phyloP scores from a whole-genome alignment of 2,888 invertebrate species.

The Caenorhabditis sp. region DNA sequence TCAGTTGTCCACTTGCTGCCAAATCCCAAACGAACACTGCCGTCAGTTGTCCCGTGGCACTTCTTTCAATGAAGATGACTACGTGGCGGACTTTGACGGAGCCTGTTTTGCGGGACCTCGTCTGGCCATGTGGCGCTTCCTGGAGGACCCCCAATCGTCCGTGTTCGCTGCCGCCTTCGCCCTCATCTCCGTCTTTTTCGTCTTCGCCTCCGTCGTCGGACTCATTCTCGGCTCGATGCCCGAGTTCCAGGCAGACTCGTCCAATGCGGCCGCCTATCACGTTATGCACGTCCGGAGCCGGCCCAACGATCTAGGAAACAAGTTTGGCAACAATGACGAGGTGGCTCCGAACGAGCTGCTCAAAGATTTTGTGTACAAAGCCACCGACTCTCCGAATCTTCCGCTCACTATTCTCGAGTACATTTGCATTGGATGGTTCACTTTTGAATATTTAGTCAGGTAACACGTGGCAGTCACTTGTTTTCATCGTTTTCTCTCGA shows the following conservation, averaged over 20 bases:
- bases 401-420: conserved; percentile 73
- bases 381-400: conserved; percentile 73
- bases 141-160: conserved; percentile 77
- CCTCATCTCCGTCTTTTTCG: conserved; percentile 75
- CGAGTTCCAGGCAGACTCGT: conserved; percentile 75
- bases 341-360: conserved; percentile 46
- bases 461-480: too few relatives aligned
- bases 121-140: conserved; percentile 70
- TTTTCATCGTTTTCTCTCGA: background rate
- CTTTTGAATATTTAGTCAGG: conserved; percentile 75
- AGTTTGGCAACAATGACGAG: conserved; percentile 56
- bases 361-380: conserved; percentile 62
- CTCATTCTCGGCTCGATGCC: conserved; percentile 78
- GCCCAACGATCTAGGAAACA: conserved; percentile 56
- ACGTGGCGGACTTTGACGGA: conserved; percentile 73
- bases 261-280: conserved; percentile 74
- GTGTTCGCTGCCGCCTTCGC: conserved; percentile 73
- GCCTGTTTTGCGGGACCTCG: conserved; percentile 63
- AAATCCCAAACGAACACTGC: conserved; percentile 57
- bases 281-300: conserved; percentile 66
- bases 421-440: conserved; percentile 78
- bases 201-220: conserved; percentile 76
- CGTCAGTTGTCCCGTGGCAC: conserved; percentile 46
- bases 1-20: conserved; percentile 74
- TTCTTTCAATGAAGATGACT: conserved; percentile 65